Percentiles rank a stretch among this genome's conserved stretches.
These are phyloP conservation scores for Ypsolopha sequella DNA, from an alignment of 2,888 invertebrate genomes.

Conservation along the genomic window DNA sequence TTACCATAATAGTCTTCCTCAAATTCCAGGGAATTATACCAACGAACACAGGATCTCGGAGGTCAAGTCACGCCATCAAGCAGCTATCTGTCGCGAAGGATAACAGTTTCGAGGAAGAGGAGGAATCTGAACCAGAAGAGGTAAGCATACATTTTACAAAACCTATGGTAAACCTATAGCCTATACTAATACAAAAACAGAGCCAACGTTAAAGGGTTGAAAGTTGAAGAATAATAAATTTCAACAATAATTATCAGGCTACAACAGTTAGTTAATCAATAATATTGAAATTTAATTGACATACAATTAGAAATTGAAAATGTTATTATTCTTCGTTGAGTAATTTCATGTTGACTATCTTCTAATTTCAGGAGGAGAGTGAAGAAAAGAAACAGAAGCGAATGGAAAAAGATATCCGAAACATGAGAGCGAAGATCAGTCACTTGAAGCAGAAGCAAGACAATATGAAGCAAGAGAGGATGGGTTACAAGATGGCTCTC, in stretches of 20 bases:
- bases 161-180: too few relatives aligned
- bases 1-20: too few relatives aligned
- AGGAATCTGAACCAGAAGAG: slow-evolving; percentile 66
- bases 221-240: too few relatives aligned
- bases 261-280: too few relatives aligned
- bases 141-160: slow-evolving; percentile 25
- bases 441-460: slow-evolving; percentile 79
- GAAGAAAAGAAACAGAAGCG: slow-evolving; percentile 73
- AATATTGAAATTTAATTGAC: too few relatives aligned
- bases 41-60: slow-evolving; percentile 52
- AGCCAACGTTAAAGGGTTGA: too few relatives aligned
- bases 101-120: slow-evolving; percentile 66
- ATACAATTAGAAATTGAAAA: too few relatives aligned
- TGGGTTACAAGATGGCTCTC: slow-evolving; percentile 82
- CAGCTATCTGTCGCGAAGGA: slow-evolving; percentile 64
- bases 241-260: too few relatives aligned
- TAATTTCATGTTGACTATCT: not conserved
- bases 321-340: too few relatives aligned
- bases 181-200: too few relatives aligned
- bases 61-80: slow-evolving; percentile 63
- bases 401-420: slow-evolving; percentile 73
- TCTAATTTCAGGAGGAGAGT: slow-evolving; percentile 55
- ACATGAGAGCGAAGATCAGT: slow-evolving; percentile 76
- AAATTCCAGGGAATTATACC: slow-evolving; percentile 58
- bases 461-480: slow-evolving; percentile 84